Evolutionary conservation across 2,797 vertebrate species (phyloP), one percentile per base, ranked within the genome.

Genomic region (Emys orbicularis): DNA sequence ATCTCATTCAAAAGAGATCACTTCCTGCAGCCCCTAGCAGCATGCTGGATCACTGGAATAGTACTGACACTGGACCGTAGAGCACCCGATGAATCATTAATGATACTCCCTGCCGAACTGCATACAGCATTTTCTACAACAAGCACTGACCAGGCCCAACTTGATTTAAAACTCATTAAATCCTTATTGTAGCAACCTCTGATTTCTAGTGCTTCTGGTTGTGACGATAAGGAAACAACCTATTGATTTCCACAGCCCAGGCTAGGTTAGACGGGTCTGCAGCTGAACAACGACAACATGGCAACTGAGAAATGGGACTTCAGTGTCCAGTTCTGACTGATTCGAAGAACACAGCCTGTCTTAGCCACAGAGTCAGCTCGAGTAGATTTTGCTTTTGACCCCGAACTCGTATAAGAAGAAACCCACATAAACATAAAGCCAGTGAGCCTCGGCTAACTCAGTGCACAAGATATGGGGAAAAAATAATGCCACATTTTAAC

Each of bases 81-180:
- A 77, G 74, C 44, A 47, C 27, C 44, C 21, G 41, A 23, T 21
- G 65, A 23, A 37, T 12, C 65, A 21, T 23, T 68, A 3, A 37
- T 5, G 21, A 23, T 25, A 72, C 19, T 72, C 65, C n/a, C 37
- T 23, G 65, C n/a, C 5, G 2, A 72, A 23, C 19, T 5, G 65
- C 65, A 72, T 8, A 34, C 27, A 54, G 31, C 0, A 0, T 27
- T 34, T 59, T 37, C 65, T 53, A 53, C 0, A 0, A 68, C 15
- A 11, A 5, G 2, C 0, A 0, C 1, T 15, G 83, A 6, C 5
- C 2, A 52, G 68, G 13, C 52, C 57, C 0, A 0, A 12, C 65
- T 11, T 0, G 7, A 56, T n/a, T 21, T 79, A 49, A 37, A 19
- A 31, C 1, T 15, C 29, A 2, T 37, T 37, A 12, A 9, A 27